These are phyloP conservation scores for Parapristionchus giblindavisi DNA, from an alignment of 2,888 invertebrate species.

Conservation along the genomic window DNA sequence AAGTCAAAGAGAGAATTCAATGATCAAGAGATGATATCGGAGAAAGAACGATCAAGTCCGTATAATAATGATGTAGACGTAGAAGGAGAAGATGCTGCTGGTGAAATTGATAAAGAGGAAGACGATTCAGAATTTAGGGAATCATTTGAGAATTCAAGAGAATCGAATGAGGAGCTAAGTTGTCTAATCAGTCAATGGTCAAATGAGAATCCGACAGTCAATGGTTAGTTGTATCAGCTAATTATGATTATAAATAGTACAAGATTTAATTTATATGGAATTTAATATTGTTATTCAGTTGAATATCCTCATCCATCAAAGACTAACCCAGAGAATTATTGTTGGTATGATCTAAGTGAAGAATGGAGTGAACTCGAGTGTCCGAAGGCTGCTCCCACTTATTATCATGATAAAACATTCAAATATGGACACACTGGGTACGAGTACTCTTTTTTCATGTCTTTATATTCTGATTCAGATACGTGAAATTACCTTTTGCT, in stretches of 20 bases:
- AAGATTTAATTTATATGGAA: not conserved
- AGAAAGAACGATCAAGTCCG: too few species aligned
- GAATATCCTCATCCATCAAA: not conserved
- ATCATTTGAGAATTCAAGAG: too few species aligned
- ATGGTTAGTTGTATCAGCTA: not conserved
- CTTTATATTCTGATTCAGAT: too few species aligned
- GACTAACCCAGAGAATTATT: not conserved
- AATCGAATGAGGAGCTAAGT: too few species aligned
- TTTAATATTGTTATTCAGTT: not conserved
- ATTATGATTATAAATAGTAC: not conserved
- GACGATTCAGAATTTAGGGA: too few species aligned
- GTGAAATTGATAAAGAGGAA: too few species aligned
- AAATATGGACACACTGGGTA: not conserved
- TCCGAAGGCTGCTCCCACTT: not conserved
- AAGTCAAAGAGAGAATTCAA: too few species aligned
- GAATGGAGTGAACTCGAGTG: not conserved
- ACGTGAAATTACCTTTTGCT: not conserved
- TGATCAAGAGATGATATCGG: too few species aligned
- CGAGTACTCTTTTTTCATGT: not conserved
- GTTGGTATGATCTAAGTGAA: slow-evolving; percentile 14
- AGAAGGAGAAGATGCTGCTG: too few species aligned
- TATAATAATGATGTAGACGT: too few species aligned
- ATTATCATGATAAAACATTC: not conserved
- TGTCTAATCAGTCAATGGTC: not conserved
- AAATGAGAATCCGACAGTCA: not conserved